Evolutionary conservation across 2,888 invertebrate genomes (phyloP).

Genomic region (Itoplectis maculator): DNA sequence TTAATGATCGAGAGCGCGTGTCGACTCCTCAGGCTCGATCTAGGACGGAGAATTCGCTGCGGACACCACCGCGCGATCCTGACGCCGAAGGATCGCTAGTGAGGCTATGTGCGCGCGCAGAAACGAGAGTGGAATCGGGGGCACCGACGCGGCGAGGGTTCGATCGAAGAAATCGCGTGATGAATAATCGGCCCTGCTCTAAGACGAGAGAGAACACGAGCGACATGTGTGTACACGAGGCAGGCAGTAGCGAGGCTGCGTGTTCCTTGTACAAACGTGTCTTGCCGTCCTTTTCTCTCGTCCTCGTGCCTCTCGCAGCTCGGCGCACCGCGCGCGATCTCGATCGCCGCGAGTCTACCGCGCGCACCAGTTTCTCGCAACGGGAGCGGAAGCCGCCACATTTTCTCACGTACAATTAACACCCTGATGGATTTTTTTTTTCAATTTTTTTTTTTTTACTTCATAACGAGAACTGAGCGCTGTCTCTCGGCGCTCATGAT

Average conservation of each 20-base stretch:
- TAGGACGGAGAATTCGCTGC: slow-evolving; percentile 35
- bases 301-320: neutral
- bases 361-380: slow-evolving; percentile 31
- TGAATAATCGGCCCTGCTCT: slow-evolving; percentile 27
- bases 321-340: too few species aligned
- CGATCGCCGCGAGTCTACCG: slow-evolving; percentile 15
- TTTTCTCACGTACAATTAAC: slow-evolving; percentile 70
- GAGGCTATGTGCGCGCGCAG: slow-evolving; percentile 23
- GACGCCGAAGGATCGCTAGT: slow-evolving; percentile 42
- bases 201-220: slow-evolving; percentile 25
- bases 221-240: slow-evolving; percentile 2
- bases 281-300: slow-evolving; percentile 10
- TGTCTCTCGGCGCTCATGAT: neutral
- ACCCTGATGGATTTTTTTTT: slow-evolving; percentile 45
- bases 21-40: slow-evolving; percentile 14
- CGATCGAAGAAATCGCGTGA: slow-evolving; percentile 57
- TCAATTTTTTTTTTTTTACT: too few species aligned
- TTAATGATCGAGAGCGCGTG: slow-evolving; percentile 20
- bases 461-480: slow-evolving; percentile 24
- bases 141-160: neutral
- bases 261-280: neutral
- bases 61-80: neutral
- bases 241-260: neutral
- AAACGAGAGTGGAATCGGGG: slow-evolving; percentile 40
- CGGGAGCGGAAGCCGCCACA: slow-evolving; percentile 67